Conservation (phyloP, 2,797 vertebrate genomes). For the Morelia viridis region DNA sequence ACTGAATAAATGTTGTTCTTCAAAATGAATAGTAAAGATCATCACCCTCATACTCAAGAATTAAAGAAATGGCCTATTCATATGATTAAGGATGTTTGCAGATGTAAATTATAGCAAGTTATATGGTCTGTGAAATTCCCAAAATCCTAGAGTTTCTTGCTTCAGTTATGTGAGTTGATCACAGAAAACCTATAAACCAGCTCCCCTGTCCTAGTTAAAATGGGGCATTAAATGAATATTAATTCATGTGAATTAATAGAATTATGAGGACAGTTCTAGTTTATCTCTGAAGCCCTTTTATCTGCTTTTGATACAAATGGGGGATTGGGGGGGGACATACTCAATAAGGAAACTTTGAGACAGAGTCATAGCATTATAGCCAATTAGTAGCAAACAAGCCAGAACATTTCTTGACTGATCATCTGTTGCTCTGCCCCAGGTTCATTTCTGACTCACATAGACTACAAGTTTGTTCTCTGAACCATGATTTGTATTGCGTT, state of each 20-base stretch:
- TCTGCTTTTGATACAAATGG: background rate
- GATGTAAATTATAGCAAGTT: background rate
- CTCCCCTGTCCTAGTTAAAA: background rate
- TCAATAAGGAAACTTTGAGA: background rate
- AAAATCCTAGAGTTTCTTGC: background rate
- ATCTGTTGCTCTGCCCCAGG: background rate
- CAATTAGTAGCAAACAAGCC: background rate
- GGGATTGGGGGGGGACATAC: background rate
- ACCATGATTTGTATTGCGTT: constrained; percentile 26
- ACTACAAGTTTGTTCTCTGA: constrained; percentile 16
- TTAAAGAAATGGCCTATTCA: background rate
- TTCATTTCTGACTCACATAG: background rate
- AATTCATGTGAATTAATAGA: background rate
- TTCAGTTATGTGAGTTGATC: background rate
- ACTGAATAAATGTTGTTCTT: background rate
- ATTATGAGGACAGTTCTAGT: background rate
- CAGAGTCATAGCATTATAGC: background rate
- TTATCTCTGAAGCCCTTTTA: background rate
- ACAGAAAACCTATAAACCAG: background rate
- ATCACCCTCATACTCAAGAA: background rate
- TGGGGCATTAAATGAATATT: too few species aligned
- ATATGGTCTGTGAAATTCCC: background rate
- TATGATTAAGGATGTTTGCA: background rate
- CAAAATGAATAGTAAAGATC: too few species aligned
- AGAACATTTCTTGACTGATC: background rate